phyloP scores from a whole-genome alignment of 2,888 invertebrate genomes.

The Homarus gammarus region DNA sequence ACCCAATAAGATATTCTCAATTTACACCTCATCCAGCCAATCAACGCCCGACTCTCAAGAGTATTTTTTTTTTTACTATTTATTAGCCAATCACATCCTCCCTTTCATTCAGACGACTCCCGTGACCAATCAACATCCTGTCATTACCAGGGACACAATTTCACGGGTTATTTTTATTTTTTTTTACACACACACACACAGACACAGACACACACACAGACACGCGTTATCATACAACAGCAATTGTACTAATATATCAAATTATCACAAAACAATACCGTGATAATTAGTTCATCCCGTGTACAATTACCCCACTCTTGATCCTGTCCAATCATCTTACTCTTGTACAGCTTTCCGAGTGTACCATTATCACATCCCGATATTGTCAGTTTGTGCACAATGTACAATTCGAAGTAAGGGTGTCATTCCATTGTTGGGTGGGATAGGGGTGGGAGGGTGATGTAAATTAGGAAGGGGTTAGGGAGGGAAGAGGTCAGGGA shows the following conservation, averaged over 20 bases:
- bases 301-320: not conserved
- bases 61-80: not conserved
- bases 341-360: no score
- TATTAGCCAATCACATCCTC: constrained; percentile 13
- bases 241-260: constrained; percentile 11
- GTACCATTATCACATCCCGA: not conserved
- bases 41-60: not conserved
- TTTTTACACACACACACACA: no score
- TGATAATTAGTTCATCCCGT: not conserved
- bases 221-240: no score
- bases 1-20: not conserved
- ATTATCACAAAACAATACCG: constrained; percentile 10
- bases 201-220: no score
- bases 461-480: no score
- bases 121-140: constrained; percentile 26
- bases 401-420: not conserved
- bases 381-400: not conserved
- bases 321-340: no score
- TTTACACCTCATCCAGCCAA: not conserved
- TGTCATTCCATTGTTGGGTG: not conserved
- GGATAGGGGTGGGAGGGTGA: no score
- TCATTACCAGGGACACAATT: not conserved
- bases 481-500: no score
- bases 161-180: not conserved
- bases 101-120: not conserved